Base-by-base conservation (phyloP, 2,113 vertebrate species). In the Origma solitaria region DNA sequence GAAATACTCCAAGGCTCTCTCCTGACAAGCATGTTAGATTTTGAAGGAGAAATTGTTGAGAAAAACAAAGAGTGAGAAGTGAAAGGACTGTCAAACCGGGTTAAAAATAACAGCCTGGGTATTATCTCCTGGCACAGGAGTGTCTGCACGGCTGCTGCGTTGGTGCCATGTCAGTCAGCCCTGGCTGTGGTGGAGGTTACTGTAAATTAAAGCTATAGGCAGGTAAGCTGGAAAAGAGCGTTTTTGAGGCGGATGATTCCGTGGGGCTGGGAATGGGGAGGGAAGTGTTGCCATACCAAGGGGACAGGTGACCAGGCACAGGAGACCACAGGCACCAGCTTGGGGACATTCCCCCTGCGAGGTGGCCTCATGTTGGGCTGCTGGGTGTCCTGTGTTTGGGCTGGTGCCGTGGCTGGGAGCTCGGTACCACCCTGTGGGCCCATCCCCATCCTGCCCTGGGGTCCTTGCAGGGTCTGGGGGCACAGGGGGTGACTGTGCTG, bases 91-190 rank as follows among this genome's bases (percentile, higher is more conserved):
- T 71, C 72, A 51, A 86, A 56, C 7, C 0, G 1, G 49, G 92
- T 75, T 92, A 79, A 84, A 91, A 94, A 86, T 51, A 84, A 49
- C 86, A 62, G 23, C 69, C 77, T 89, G 64, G 56, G 69, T 40
- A 68, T 83, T 92, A 71, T 60, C 80, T 88, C 30, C 65, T 77
- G 2, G 25, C 79, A 9, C 25, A 37, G 66, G 84, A 60, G 78
- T 6, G 62, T 60, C 37, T 35, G 84, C 66, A 7, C 0, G 4
- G 40, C 51, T 13, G 73, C 78, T 49, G 90, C 24, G 57, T 19
- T 86, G 37, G 6, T 6, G 8, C 69, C 72, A 25, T 6, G 1
- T 58, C 72, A 38, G 38, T 51, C 80, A 50, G 64, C 33, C 45
- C 3, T 49, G 47, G 47, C 11, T 33, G 38, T 22, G 56, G 4